Conservation (phyloP, 2,888 invertebrate genomes). For the Ariolimax columbianus region DNA sequence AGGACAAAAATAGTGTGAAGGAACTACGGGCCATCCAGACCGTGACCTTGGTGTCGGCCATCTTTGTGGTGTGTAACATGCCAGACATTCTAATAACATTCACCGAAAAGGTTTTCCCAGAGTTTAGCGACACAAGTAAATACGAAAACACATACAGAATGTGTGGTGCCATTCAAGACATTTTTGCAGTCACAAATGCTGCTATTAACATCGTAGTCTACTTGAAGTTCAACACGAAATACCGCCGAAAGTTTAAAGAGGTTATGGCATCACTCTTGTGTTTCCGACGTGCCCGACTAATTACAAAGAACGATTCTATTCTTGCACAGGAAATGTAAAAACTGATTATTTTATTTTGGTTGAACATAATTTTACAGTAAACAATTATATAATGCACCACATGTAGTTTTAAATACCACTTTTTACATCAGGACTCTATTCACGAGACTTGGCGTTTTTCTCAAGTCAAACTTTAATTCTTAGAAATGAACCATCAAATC, state of each 20-base stretch:
- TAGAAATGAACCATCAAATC: too few species aligned
- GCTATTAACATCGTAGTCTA: slow-evolving; percentile 31
- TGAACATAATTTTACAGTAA: too few species aligned
- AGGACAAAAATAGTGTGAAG: not conserved
- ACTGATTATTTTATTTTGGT: too few species aligned
- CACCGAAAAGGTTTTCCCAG: not conserved
- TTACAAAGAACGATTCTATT: too few species aligned
- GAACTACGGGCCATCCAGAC: slow-evolving; percentile 32
- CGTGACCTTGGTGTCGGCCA: slow-evolving; percentile 23
- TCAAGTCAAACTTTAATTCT: too few species aligned
- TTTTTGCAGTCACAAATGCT: slow-evolving; percentile 12
- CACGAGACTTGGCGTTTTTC: too few species aligned
- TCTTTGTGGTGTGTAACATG: slow-evolving; percentile 32
- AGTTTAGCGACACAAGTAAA: slow-evolving; percentile 3
- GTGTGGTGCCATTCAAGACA: slow-evolving; percentile 14
- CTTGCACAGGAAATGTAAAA: too few species aligned
- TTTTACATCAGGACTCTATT: too few species aligned
- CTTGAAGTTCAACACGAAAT: slow-evolving; percentile 23
- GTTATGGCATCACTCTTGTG: not conserved
- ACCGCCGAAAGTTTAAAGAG: slow-evolving; percentile 3
- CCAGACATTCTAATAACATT: slow-evolving; percentile 29
- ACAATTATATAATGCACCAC: too few species aligned
- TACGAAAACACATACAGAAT: slow-evolving; percentile 14
- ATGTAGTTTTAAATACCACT: too few species aligned
- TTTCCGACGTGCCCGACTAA: too few species aligned